These are phyloP conservation scores for Rhynchotus rufescens DNA, from an alignment of 2,797 vertebrate species.

Conservation along the genomic window DNA sequence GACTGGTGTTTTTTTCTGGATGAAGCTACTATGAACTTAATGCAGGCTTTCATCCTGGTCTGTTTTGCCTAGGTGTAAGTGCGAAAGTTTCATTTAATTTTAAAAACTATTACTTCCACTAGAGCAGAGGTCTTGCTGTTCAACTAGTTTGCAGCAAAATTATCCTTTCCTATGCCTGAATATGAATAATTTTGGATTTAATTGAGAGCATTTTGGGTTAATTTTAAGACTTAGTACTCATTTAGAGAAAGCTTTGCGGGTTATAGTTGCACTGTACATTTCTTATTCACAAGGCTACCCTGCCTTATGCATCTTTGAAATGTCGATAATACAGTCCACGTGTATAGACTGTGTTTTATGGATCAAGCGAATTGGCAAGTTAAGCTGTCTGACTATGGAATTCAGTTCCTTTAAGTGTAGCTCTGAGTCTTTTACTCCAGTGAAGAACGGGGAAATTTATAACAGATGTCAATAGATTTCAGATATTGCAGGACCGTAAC, in stretches of 20 bases:
- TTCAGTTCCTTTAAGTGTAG: conserved; percentile 54
- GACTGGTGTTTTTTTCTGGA: not conserved
- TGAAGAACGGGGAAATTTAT: conserved; percentile 59
- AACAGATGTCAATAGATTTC: conserved; percentile 29
- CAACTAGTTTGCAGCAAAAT: not conserved
- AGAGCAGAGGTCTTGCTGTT: not conserved
- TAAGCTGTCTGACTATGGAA: conserved; percentile 35
- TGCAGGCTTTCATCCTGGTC: not conserved
- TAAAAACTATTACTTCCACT: not conserved
- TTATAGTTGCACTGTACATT: not conserved
- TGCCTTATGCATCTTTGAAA: conserved; percentile 41
- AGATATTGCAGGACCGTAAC: conserved; percentile 27
- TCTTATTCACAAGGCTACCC: not conserved
- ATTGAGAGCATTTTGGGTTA: not conserved
- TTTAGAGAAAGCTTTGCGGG: conserved; percentile 6
- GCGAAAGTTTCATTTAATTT: not conserved
- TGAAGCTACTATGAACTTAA: not conserved
- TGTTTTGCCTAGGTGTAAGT: not conserved
- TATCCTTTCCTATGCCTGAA: not conserved
- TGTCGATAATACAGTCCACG: conserved; percentile 37
- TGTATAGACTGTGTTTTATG: conserved; percentile 54
- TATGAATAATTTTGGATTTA: not conserved
- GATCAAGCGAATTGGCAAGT: conserved; percentile 54
- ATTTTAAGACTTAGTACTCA: not conserved
- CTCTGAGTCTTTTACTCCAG: not conserved